Evolutionary conservation across 2,797 vertebrate genomes (phyloP).

Genomic region (Microtus californicus): DNA sequence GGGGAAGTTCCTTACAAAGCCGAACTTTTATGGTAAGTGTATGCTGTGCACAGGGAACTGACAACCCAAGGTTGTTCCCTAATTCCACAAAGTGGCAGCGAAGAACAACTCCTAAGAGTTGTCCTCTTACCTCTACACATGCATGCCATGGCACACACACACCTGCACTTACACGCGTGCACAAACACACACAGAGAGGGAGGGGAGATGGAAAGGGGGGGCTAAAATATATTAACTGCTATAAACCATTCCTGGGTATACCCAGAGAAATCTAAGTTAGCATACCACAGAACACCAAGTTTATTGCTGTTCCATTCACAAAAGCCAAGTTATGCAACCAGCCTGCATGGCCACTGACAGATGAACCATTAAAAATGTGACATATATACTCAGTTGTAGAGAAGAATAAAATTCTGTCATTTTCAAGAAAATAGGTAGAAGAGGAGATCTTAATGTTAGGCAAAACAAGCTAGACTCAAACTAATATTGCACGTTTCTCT

Average conservation of each 20-base stretch:
- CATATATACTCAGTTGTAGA: background rate
- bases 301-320: background rate
- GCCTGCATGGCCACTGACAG: background rate
- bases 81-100: background rate
- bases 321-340: background rate
- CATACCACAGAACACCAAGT: background rate
- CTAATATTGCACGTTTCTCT: background rate
- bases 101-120: background rate
- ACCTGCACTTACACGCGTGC: background rate
- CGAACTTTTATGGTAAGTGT: background rate
- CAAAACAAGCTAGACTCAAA: background rate
- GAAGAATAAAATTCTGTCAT: background rate
- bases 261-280: background rate
- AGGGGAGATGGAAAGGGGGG: background rate
- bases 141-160: background rate
- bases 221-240: background rate
- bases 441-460: background rate
- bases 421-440: background rate
- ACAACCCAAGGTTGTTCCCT: background rate
- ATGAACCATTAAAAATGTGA: background rate
- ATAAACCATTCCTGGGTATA: background rate
- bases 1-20: background rate
- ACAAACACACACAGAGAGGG: too few species aligned
- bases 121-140: background rate
- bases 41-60: too few species aligned